Percentiles rank a stretch among this genome's conserved stretches.
These are phyloP conservation scores for Leptoclinus maculatus DNA, from an alignment of 2,797 vertebrate species.

Conservation along the genomic window DNA sequence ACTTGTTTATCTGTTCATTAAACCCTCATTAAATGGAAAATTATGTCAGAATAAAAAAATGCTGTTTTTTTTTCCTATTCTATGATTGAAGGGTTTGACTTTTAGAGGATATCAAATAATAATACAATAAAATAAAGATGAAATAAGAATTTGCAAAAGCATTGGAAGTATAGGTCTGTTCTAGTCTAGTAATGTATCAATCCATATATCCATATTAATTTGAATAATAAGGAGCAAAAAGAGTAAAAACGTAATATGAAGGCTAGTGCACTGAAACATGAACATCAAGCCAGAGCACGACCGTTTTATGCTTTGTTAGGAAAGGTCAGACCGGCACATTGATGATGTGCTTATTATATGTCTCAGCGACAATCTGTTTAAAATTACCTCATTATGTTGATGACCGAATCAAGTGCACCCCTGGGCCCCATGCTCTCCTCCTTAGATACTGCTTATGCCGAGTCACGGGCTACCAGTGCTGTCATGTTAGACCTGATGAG, in stretches of 20 bases:
- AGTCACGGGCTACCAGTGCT: conserved; percentile 66
- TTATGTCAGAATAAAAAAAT: not conserved
- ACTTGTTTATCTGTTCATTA: not conserved
- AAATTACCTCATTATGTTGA: conserved; percentile 86
- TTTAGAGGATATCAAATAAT: not conserved
- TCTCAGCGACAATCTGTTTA: conserved; percentile 82
- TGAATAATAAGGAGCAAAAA: not conserved
- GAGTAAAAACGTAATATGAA: conserved; percentile 33
- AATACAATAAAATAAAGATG: not conserved
- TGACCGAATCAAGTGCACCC: conserved; percentile 83
- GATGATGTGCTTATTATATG: conserved; percentile 81
- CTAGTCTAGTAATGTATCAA: not conserved
- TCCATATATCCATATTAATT: conserved; percentile 10
- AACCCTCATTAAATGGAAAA: not conserved
- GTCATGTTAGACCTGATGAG: conserved; percentile 64
- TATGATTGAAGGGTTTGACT: not conserved
- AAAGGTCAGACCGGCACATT: conserved; percentile 80
- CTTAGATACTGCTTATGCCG: conserved; percentile 78
- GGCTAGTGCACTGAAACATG: conserved; percentile 41
- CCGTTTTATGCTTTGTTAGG: conserved; percentile 76
- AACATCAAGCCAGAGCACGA: conserved; percentile 45
- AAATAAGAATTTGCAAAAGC: not conserved
- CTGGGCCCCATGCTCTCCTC: conserved; percentile 72
- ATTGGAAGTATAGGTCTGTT: not conserved
- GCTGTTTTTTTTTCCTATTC: not conserved